Base-by-base conservation (phyloP, 2,888 invertebrate species). In the Phyllotreta striolata region DNA sequence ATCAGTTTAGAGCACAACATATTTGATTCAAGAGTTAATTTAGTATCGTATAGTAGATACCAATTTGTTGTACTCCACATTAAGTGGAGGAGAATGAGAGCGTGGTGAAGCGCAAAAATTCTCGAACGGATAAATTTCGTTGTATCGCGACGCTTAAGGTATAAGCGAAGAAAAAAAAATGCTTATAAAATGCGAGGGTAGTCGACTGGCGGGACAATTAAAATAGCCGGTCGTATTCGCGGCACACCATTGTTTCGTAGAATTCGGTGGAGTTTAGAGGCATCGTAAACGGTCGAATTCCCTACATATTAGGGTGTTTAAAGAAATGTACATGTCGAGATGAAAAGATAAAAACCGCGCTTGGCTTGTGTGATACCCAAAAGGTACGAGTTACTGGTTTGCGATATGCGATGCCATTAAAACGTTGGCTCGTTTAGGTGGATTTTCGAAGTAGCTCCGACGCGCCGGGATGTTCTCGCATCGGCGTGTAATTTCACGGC, bases 191-290 rank as follows among this genome's bases (percentile, higher is more conserved):
- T 47, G 58, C 64, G 62, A 66, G 66, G 66, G 65, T 61, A 63
- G 66, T 56, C 43, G 24, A 46, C 66, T 24, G 66, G 62, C 40
- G 24, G 58, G 65, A 66, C 66, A 72, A 72, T 72, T 72, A 72
- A 72, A 72, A 72, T 70, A 66, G 70, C 69, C 70, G 66, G 64
- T 67, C 66, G 68, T 70, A 71, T 70, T 64, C 69, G 64, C 39
- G 57, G 62, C 65, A 59, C 60, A 66, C 69, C 68, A 69, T 72
- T 72, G 71, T 72, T 72, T 72, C 71, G 68, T 61, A 60, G 70
- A 72, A 72, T 66, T 66, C 64, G 54, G 66, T 65, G 43, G 59
- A 69, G 64, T 66, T 69, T 24, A 24, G 67, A 62, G 47, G 66
- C 62, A 63, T 62, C 38, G 44, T 52, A 60, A 64, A 67, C 24